A percentile compares a stretch with the other conserved stretches of the same genome.
phyloP scores from a whole-genome alignment of 2,888 invertebrate genomes.

The Zygothrica quintamaculata region DNA sequence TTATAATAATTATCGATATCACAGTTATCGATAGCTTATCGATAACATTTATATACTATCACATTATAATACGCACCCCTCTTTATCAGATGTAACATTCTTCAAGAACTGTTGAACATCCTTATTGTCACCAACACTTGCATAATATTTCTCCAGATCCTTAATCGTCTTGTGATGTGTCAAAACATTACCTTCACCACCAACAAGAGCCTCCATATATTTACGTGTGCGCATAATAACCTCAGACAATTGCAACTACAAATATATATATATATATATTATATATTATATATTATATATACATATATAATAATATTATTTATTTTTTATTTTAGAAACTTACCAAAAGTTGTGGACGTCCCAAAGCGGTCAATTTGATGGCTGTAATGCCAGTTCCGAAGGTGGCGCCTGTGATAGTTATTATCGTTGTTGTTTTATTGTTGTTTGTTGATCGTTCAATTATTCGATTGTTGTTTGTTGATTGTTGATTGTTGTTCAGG shows the following conservation, averaged over 20 bases:
- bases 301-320: background rate
- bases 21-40: no score
- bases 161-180: slow-evolving; percentile 94
- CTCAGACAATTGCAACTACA: slow-evolving; percentile 97
- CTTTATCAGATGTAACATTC: slow-evolving; percentile 95
- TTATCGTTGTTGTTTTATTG: slow-evolving; percentile 57
- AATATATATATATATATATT: background rate
- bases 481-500: slow-evolving; percentile 26
- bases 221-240: slow-evolving; percentile 97
- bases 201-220: slow-evolving; percentile 96
- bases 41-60: background rate
- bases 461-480: slow-evolving; percentile 62
- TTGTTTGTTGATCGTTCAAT: slow-evolving; percentile 12
- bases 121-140: slow-evolving; percentile 90
- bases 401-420: slow-evolving; percentile 92
- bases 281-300: no score
- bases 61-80: slow-evolving; percentile 91
- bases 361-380: slow-evolving; percentile 98
- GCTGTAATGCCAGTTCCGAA: slow-evolving; percentile 98
- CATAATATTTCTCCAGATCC: slow-evolving; percentile 93
- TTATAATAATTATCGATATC: no score
- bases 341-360: slow-evolving; percentile 96
- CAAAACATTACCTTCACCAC: slow-evolving; percentile 93
- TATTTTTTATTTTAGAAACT: no score
- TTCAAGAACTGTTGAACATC: slow-evolving; percentile 95